phyloP scores from a whole-genome alignment of 2,888 invertebrate species.

The Drosophila aldrichi region DNA sequence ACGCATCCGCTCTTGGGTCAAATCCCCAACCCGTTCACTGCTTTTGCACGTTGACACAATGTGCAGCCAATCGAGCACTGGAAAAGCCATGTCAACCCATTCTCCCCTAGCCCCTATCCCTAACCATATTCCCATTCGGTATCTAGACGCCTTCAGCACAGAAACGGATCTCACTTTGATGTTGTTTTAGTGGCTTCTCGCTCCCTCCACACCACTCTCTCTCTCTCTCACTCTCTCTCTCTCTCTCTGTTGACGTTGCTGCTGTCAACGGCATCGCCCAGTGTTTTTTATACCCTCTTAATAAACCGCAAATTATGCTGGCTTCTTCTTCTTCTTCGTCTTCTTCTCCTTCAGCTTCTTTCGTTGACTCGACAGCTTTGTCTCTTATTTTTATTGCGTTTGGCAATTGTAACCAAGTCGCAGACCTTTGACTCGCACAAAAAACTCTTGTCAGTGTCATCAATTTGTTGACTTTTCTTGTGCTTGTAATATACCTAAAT shows the following conservation, averaged over 20 bases:
- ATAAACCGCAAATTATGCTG: conserved; percentile 62
- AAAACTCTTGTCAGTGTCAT: conserved; percentile 18
- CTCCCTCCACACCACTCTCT: background rate
- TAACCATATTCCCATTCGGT: too few relatives aligned
- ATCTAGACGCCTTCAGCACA: conserved; percentile 5
- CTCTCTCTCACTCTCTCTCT: background rate
- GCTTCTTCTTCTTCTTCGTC: conserved; percentile 45
- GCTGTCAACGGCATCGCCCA: conserved; percentile 50
- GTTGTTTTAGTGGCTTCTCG: conserved; percentile 42
- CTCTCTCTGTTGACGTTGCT: conserved; percentile 4
- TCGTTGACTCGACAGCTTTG: conserved; percentile 5
- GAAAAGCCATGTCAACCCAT: background rate
- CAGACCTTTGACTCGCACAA: conserved; percentile 26
- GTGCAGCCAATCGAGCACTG: conserved; percentile 53
- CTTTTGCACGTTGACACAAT: conserved; percentile 29
- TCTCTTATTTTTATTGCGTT: conserved; percentile 21
- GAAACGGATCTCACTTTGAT: conserved; percentile 56
- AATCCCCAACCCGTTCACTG: conserved; percentile 8
- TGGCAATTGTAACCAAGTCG: conserved; percentile 13
- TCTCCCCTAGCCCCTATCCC: background rate
- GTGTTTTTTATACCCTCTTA: conserved; percentile 53
- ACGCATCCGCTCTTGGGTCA: conserved; percentile 66
- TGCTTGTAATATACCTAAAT: too few relatives aligned
- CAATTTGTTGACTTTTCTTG: conserved; percentile 32
- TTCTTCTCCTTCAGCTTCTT: conserved; percentile 7